Percentiles rank a stretch among this genome's conserved stretches.
phyloP scores from a whole-genome alignment of 2,888 invertebrate genomes.

The Amiota mariae region DNA sequence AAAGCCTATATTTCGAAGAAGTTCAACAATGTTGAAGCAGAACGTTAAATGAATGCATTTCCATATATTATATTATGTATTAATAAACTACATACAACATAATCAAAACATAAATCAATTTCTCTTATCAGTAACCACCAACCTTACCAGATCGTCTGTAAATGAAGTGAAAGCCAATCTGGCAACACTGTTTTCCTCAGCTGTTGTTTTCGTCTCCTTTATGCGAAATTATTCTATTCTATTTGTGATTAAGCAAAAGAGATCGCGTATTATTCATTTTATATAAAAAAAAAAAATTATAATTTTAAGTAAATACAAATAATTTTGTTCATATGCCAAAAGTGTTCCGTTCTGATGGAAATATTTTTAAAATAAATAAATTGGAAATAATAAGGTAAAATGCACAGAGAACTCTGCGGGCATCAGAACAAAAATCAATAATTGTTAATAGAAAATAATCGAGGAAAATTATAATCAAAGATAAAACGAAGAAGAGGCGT shows the following conservation, averaged over 20 bases:
- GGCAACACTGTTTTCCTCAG: too few relatives aligned
- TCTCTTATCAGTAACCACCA: too few relatives aligned
- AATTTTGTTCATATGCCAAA: too few relatives aligned
- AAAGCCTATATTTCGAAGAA: slow-evolving; percentile 27
- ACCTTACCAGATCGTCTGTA: too few relatives aligned
- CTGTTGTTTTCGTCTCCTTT: too few relatives aligned
- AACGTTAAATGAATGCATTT: slow-evolving; percentile 9
- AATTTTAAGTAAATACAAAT: neutral
- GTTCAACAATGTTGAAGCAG: neutral
- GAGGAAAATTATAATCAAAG: too few relatives aligned
- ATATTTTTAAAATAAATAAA: too few relatives aligned
- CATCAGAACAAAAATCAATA: neutral
- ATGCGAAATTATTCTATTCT: slow-evolving; percentile 12
- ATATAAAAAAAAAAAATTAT: neutral
- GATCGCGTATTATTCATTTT: slow-evolving; percentile 37
- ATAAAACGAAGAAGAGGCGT: neutral
- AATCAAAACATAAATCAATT: too few relatives aligned
- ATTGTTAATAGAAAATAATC: neutral
- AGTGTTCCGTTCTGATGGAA: too few relatives aligned
- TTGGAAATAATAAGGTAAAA: neutral
- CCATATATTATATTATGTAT: neutral
- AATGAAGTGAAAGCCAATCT: too few relatives aligned
- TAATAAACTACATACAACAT: too few relatives aligned
- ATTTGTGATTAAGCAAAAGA: slow-evolving; percentile 13
- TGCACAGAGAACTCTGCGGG: neutral